Conservation (phyloP, 2,113 vertebrate species). For the Odobenus rosmarus region DNA sequence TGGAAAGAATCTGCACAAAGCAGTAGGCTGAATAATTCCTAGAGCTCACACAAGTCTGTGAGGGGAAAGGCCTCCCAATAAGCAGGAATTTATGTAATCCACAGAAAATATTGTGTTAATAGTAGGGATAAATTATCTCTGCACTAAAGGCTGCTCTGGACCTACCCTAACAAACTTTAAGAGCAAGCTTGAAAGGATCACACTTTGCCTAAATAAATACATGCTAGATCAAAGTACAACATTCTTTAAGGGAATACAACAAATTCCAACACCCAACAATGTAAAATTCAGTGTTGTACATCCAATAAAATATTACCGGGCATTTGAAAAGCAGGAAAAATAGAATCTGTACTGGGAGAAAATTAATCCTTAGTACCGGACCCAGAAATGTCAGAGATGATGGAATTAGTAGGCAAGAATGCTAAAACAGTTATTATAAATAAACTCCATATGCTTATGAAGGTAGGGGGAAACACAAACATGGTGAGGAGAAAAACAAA, state of each 20-base stretch:
- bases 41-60: not conserved
- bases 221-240: not conserved
- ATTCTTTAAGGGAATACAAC: not conserved
- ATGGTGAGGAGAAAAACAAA: not conserved
- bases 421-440: not conserved
- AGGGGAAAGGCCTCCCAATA: not conserved
- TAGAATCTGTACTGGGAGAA: not conserved
- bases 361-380: not conserved
- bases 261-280: not conserved
- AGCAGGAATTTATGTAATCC: not conserved
- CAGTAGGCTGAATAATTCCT: not conserved
- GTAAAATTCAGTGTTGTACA: not conserved
- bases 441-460: not conserved
- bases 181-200: not conserved
- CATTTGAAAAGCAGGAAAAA: constrained; percentile 20
- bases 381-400: not conserved
- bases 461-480: not conserved
- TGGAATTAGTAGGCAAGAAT: not conserved
- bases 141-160: not conserved
- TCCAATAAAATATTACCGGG: not conserved
- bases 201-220: not conserved
- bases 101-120: not conserved
- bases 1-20: not conserved
- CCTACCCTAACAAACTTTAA: not conserved
- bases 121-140: not conserved